These are phyloP conservation scores for Martes martes DNA, from an alignment of 2,113 vertebrate genomes.

Conservation along the genomic window DNA sequence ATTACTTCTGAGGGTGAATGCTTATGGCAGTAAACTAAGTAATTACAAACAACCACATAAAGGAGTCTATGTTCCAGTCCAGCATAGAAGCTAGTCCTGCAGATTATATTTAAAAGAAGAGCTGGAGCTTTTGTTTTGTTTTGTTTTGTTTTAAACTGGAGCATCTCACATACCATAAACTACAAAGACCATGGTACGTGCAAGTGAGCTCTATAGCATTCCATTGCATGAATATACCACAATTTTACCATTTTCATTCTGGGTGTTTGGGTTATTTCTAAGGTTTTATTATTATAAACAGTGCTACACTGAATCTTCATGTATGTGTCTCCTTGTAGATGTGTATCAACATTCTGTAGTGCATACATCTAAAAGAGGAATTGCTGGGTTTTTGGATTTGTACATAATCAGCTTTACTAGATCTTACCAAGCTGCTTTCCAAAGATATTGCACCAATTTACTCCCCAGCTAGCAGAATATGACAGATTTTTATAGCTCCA, in stretches of 20 bases:
- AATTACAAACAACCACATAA: not conserved
- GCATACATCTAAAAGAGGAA: not conserved
- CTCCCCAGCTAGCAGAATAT: not conserved
- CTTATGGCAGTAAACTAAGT: not conserved
- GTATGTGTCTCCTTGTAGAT: not conserved
- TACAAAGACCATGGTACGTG: not conserved
- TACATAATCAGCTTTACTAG: not conserved
- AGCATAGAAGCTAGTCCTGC: not conserved
- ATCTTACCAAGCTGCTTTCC: not conserved
- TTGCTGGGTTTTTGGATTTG: not conserved
- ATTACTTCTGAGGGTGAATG: not conserved
- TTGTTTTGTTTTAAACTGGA: not conserved
- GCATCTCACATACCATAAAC: not conserved
- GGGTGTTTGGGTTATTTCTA: not conserved
- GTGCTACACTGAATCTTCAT: not conserved
- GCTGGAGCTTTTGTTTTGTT: not conserved
- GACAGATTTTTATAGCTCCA: not conserved
- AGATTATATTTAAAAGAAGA: constrained; percentile 1
- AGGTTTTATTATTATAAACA: not conserved
- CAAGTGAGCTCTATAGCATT: not conserved
- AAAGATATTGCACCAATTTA: not conserved
- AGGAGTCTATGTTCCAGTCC: not conserved
- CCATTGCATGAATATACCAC: not conserved
- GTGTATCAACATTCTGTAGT: not conserved
- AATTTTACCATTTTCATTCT: not conserved